These are phyloP conservation scores for Acanthopagrus latus DNA, from an alignment of 2,797 vertebrate genomes.

Conservation along the genomic window DNA sequence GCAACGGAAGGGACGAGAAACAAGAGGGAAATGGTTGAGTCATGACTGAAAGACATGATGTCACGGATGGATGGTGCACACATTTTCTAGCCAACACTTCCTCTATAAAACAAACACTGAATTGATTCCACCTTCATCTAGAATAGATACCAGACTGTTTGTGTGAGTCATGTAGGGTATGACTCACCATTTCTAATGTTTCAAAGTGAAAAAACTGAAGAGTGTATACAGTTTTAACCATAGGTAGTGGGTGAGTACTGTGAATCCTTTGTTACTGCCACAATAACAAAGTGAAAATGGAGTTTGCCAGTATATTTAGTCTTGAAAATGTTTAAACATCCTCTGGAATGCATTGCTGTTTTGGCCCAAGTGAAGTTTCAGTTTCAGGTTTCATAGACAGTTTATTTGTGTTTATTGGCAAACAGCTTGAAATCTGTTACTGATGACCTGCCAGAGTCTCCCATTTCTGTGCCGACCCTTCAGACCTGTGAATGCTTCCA, in stretches of 20 bases:
- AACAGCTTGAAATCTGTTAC: conserved; percentile 33
- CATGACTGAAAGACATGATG: conserved; percentile 10
- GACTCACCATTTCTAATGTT: conserved; percentile 13
- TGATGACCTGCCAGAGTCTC: conserved; percentile 29
- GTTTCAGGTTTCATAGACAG: conserved; percentile 28
- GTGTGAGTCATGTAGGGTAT: conserved; percentile 11
- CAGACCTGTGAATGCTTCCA: conserved; percentile 56
- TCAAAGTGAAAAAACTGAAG: not conserved
- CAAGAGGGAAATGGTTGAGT: conserved; percentile 1
- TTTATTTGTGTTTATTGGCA: conserved; percentile 54
- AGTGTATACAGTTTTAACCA: not conserved
- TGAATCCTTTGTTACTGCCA: not conserved
- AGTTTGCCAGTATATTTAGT: not conserved
- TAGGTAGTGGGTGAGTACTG: not conserved
- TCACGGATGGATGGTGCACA: conserved; percentile 9
- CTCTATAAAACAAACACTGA: conserved; percentile 15
- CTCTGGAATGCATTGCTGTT: conserved; percentile 26
- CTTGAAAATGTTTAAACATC: conserved; percentile 22
- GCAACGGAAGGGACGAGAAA: not conserved
- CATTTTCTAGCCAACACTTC: not conserved
- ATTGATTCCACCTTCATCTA: conserved; percentile 3
- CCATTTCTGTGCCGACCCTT: conserved; percentile 42
- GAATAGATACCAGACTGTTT: not conserved
- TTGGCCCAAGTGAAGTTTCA: conserved; percentile 26
- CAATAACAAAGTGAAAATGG: not conserved